Base-by-base conservation (phyloP, 1,140 invertebrate species). In the Drosophila parabipectinata region DNA sequence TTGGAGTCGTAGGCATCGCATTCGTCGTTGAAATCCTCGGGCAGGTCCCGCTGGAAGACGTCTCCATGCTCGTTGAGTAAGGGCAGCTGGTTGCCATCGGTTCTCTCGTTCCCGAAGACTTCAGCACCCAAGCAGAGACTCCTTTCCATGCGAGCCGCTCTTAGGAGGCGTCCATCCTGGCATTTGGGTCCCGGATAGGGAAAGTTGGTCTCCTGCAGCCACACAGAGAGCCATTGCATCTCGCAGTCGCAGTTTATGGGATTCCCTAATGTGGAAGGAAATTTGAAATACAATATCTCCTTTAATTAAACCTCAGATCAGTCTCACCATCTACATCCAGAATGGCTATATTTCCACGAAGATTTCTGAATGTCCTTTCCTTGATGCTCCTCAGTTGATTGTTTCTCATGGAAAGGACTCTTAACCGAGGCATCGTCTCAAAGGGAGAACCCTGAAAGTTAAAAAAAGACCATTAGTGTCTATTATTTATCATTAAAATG, bases 321-420 rank as follows among this genome's bases (percentile, higher is more conserved):
- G 5, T 92, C 93, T 93, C 93, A 97, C 96, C 96, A 92, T 97
- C 96, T 59, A 98, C 95, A 92, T 97, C 96, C 21, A 98, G 92
- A 75, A 96, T 94, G 6, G 96, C 96, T 54, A 97, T 96, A 62
- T 96, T 97, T 45, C 95, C 95, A 61, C 96, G 93, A 12, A 97
- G 92, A 71, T 95, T 95, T 58, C 95, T 94, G 74, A 97, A 96
- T 0, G 95, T 95, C n/a, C 92, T 92, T 90, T 97, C 96, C 2
- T 95, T 93, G 48, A 97, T 93, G 12, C 94, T 94, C 39, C 94
- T 93, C 92, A 98, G 94, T 73, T 94, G 94, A 92, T 98, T 98
- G 80, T 96, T 95, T 56, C 95, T 93, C 77, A 98, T 92, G 44
- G 95, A 97, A 1, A 98, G 93, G 5, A 97, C 95, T 61, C 96